These are phyloP conservation scores for fruit fly (Drosophila melanogaster) DNA, from an alignment of 1,140 invertebrate genomes.

Conservation along the genomic window Release_6_plus_ISO1_MT NC_004354.4:16840001-16840500, in stretches of 20 bases:
- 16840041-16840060: neutral
- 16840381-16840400: constrained; percentile 32
- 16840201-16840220: constrained; percentile 30
- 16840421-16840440: constrained; percentile 50
- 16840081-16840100: constrained; percentile 1
- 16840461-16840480: constrained; percentile 32
- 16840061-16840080: constrained; percentile 5
- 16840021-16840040: constrained; percentile 5
- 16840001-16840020: constrained; percentile 19
- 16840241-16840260: constrained; percentile 23
- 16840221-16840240: constrained; percentile 6
- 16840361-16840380: constrained; percentile 24
- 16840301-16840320: constrained; percentile 27
- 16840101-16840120: constrained; percentile 10
- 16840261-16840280: constrained; percentile 37
- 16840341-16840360: constrained; percentile 38
- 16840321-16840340: constrained; percentile 1
- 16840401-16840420: constrained; percentile 27
- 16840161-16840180: neutral
- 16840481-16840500: constrained; percentile 5
- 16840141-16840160: neutral
- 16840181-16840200: constrained; percentile 1
- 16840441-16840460: constrained; percentile 44
- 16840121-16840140: constrained; percentile 12
- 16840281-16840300: constrained; percentile 56